Base-by-base conservation (phyloP, 1,140 invertebrate genomes). In the Hydropsyche tenuis region DNA sequence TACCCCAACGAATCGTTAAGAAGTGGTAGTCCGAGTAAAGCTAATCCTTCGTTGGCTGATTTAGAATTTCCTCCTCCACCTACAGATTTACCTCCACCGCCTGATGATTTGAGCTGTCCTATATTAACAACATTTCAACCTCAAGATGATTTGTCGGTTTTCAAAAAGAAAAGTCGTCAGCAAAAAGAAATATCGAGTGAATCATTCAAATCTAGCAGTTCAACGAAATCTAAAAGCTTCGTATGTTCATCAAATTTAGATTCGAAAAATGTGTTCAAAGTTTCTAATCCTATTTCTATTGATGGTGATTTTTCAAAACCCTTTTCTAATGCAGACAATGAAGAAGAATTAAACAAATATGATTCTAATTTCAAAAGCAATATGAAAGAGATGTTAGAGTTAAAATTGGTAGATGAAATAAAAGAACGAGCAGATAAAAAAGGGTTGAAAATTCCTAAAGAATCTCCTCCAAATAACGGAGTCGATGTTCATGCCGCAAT, bases 31-130 rank as follows among this genome's bases (percentile, higher is more conserved):
- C 87, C 85, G 18, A 81, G 80, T 74, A 79, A 85, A 81, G 80
- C 88, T 43, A 86, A 91, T 77, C 87, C 90, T 14, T 88, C 86
- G 11, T 81, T 93, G 45, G 92, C 93, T 4, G 93, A 95, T 81
- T 82, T 95, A 2, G 94, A 95, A 79, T 95, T 95, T 83, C 92
- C 92, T 1, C 94, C 94, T 5, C 93, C 93, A 0, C 93, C 94
- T 0, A 87, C 89, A 0, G 89, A 93, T 80, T 81, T 93, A n/a
- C 91, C 91, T 0, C 92, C 91, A 25, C 91, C 91, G 0, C 89
- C 90, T 0, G 88, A 89, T 74, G 90, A 93, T 69, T 89, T 89
- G 11, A 73, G 80, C 78, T 79, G 82, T 72, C 85, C 84, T 0
- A 85, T 84, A 16, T 86, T 84, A 2, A 79, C 79, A 3, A 81